Conservation (phyloP, 2,888 invertebrate species). For the Ophonus ardosiacus region DNA sequence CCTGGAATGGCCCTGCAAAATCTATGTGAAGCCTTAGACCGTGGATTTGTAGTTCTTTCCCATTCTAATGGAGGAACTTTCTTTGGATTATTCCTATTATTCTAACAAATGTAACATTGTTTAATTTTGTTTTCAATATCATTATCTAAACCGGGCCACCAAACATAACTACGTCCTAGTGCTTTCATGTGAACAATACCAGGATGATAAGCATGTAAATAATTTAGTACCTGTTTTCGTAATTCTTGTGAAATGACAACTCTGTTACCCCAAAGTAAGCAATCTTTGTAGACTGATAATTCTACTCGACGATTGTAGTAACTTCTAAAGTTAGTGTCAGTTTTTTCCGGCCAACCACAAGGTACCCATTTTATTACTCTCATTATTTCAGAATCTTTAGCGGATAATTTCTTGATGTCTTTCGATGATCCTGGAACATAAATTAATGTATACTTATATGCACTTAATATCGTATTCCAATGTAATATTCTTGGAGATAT, state of each 20-base stretch:
- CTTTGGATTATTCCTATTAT: background rate
- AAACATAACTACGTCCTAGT: slow-evolving; percentile 38
- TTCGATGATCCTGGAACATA: slow-evolving; percentile 44
- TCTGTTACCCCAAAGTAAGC: slow-evolving; percentile 66
- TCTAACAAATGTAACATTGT: slow-evolving; percentile 22
- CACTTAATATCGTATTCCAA: slow-evolving; percentile 38
- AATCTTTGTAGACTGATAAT: slow-evolving; percentile 63
- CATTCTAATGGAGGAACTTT: slow-evolving; percentile 22
- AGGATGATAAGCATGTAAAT: slow-evolving; percentile 62
- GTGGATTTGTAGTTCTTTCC: slow-evolving; percentile 18
- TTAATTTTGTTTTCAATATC: slow-evolving; percentile 17
- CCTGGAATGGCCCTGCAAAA: background rate
- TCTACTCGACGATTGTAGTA: slow-evolving; percentile 52
- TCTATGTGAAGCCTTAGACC: slow-evolving; percentile 9
- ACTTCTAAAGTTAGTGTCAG: background rate
- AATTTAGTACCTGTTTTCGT: slow-evolving; percentile 58
- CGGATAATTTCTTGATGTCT: background rate
- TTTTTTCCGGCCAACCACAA: slow-evolving; percentile 23
- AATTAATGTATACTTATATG: slow-evolving; percentile 51
- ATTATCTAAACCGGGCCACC: slow-evolving; percentile 36
- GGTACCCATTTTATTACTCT: background rate
- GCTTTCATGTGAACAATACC: slow-evolving; percentile 48
- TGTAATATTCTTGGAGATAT: slow-evolving; percentile 60
- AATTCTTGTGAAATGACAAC: slow-evolving; percentile 65
- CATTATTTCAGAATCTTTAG: background rate